A percentile compares a stretch with the other conserved stretches of the same genome.
Evolutionary conservation across 1,140 invertebrate genomes (phyloP).

Genomic region (Hyposmocoma kahamanoa): DNA sequence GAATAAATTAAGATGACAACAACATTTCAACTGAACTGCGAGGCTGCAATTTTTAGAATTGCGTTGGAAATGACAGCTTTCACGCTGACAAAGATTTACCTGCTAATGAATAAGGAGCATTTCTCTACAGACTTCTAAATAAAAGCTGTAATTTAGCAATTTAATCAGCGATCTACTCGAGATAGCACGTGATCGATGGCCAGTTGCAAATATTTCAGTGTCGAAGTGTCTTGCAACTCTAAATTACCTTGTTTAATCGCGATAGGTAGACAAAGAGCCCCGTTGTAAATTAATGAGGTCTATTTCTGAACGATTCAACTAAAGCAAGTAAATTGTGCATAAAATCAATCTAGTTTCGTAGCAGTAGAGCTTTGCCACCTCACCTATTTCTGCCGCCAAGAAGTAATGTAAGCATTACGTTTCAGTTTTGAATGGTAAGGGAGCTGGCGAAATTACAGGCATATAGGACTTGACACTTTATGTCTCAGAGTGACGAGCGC

Average conservation of each 20-base stretch:
- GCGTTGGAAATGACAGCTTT: background rate
- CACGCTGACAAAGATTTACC: background rate
- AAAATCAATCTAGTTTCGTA: too few species aligned
- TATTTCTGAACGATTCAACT: too few species aligned
- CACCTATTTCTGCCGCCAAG: too few species aligned
- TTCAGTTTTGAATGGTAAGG: too few species aligned
- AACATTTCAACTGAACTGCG: background rate
- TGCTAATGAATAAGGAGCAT: background rate
- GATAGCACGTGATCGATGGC: conserved; percentile 54
- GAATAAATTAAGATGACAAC: background rate
- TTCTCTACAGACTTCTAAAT: conserved; percentile 14
- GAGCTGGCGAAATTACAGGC: too few species aligned
- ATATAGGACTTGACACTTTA: too few species aligned
- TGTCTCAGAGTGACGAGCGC: too few species aligned
- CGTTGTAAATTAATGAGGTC: conserved; percentile 35
- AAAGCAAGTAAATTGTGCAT: too few species aligned
- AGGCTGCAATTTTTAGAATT: background rate
- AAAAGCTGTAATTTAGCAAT: conserved; percentile 48
- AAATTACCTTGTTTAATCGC: conserved; percentile 37
- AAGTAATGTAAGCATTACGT: too few species aligned
- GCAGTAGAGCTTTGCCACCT: too few species aligned
- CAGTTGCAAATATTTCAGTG: conserved; percentile 46
- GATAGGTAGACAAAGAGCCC: conserved; percentile 41
- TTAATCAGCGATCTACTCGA: conserved; percentile 55
- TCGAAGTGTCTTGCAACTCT: conserved; percentile 26